Evolutionary conservation across 2,113 vertebrate genomes (phyloP).

Genomic region (Triplophysa rosa): DNA sequence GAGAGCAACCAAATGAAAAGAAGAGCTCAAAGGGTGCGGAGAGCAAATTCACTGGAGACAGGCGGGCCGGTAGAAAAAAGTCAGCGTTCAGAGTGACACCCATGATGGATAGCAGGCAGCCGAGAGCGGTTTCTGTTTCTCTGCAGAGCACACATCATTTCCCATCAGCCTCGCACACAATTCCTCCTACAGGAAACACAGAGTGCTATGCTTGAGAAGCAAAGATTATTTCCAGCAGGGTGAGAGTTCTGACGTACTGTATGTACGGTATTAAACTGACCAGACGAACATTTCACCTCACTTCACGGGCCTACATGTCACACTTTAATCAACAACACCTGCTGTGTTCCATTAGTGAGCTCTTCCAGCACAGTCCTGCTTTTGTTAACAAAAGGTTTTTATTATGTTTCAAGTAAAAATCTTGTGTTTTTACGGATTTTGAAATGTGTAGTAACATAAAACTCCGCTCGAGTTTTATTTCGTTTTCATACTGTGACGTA

Average conservation of each 20-base stretch:
- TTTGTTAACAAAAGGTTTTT: conserved; percentile 4
- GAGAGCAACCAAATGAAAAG: conserved; percentile 77
- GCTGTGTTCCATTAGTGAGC: neutral
- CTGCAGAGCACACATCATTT: conserved; percentile 51
- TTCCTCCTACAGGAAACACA: conserved; percentile 47
- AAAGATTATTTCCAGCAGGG: conserved; percentile 25
- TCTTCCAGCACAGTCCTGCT: neutral
- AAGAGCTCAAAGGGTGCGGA: conserved; percentile 74
- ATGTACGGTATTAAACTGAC: conserved; percentile 17
- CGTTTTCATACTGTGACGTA: no score
- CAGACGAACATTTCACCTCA: conserved; percentile 3
- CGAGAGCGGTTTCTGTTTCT: conserved; percentile 63
- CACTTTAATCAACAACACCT: neutral
- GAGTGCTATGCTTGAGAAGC: conserved; percentile 43
- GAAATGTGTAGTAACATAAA: neutral
- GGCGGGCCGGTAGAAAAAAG: conserved; percentile 75
- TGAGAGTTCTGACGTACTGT: conserved; percentile 37
- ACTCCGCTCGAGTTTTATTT: no score
- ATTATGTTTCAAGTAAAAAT: neutral
- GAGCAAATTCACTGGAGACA: conserved; percentile 81
- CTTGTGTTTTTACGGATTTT: neutral
- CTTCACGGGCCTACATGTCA: conserved; percentile 11
- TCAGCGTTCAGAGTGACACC: conserved; percentile 71
- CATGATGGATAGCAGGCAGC: conserved; percentile 73
- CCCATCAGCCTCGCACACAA: conserved; percentile 45